Percentiles rank a stretch among this genome's conserved stretches.
These are phyloP conservation scores for Nowickia ferox DNA, from an alignment of 2,888 invertebrate species.

Conservation along the genomic window DNA sequence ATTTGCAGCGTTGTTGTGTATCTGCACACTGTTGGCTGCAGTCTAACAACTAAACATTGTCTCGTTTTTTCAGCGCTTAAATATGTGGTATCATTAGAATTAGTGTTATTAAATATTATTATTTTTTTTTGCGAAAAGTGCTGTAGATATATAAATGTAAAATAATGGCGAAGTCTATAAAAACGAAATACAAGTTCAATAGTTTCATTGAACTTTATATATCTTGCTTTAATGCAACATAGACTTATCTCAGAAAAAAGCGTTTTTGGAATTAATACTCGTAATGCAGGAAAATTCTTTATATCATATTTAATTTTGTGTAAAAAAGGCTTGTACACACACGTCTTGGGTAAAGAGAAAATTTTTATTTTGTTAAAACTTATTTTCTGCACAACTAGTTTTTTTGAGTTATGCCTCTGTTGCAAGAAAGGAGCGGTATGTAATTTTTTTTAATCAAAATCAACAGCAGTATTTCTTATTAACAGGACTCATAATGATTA, in stretches of 20 bases:
- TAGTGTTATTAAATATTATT: constrained; percentile 38
- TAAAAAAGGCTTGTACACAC: too few relatives aligned
- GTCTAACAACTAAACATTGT: constrained; percentile 11
- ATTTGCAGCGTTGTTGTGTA: background rate
- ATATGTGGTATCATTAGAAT: constrained; percentile 28
- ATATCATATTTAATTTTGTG: too few relatives aligned
- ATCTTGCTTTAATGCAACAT: too few relatives aligned
- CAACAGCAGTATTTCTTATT: background rate
- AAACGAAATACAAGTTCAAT: constrained; percentile 52
- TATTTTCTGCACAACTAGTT: too few relatives aligned
- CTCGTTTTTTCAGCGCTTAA: background rate
- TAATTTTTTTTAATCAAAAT: background rate
- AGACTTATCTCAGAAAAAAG: background rate
- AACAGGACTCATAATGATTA: background rate
- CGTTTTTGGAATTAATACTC: too few relatives aligned
- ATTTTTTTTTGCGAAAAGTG: background rate
- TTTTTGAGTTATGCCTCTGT: too few relatives aligned
- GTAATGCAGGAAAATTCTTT: too few relatives aligned
- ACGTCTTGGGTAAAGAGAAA: too few relatives aligned
- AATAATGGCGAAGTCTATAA: background rate
- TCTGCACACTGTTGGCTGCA: constrained; percentile 28
- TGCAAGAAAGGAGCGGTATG: background rate
- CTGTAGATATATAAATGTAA: background rate
- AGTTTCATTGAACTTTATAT: constrained; percentile 51
- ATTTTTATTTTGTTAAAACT: too few relatives aligned